Conservation (phyloP, 2,888 invertebrate species). For the Caenorhabditis sp. region DNA sequence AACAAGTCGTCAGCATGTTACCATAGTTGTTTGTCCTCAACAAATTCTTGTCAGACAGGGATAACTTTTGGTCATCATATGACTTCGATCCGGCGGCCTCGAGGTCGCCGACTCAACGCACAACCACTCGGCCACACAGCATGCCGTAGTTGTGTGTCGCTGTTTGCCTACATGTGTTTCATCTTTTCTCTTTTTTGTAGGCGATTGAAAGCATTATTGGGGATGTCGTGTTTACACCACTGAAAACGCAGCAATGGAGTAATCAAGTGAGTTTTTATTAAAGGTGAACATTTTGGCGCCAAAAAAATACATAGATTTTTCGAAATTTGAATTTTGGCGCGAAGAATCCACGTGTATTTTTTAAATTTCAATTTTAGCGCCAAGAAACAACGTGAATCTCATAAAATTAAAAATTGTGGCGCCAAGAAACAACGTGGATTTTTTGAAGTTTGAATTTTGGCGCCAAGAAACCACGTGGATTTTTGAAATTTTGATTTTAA, state of each 20-base stretch:
- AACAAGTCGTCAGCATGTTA: constrained; percentile 30
- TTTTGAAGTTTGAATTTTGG: no score
- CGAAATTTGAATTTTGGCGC: no score
- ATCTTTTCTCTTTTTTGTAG: neutral
- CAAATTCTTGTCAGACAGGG: constrained; percentile 43
- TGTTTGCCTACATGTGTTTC: neutral
- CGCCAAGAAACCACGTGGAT: no score
- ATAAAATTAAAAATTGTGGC: no score
- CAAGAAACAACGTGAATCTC: no score
- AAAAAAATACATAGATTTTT: no score
- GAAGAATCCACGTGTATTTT: neutral
- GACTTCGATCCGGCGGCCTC: constrained; percentile 21
- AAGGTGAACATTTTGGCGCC: no score
- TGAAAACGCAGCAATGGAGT: constrained; percentile 23
- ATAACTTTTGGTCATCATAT: constrained; percentile 43
- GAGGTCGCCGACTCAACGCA: constrained; percentile 14
- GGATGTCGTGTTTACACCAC: constrained; percentile 8
- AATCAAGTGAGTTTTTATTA: constrained; percentile 4
- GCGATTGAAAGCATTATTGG: constrained; percentile 11
- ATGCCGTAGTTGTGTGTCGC: neutral
- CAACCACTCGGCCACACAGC: constrained; percentile 8
- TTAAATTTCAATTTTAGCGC: neutral
- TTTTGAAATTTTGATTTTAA: neutral
- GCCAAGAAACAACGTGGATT: no score
- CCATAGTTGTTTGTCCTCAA: constrained; percentile 44